These are phyloP conservation scores for Eupithecia vulgata DNA, from an alignment of 2,888 invertebrate species.

Conservation along the genomic window DNA sequence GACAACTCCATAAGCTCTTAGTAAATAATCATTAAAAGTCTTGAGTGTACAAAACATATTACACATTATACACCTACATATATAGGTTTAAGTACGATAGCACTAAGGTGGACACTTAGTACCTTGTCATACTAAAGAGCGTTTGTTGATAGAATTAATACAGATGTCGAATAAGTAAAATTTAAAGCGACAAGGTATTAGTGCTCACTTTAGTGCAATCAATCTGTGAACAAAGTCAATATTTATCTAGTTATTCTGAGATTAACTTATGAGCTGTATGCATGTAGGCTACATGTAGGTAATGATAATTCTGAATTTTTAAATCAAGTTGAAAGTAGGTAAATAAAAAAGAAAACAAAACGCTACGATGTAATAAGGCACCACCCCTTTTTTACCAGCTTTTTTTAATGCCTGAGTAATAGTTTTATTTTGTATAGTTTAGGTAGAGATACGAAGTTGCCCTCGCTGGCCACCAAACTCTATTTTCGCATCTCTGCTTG, in stretches of 20 bases:
- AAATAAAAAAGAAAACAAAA: not conserved
- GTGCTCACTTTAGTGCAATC: not conserved
- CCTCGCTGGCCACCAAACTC: too few species aligned
- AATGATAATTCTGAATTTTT: not conserved
- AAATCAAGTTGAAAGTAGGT: not conserved
- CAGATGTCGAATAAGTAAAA: not conserved
- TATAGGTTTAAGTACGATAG: not conserved
- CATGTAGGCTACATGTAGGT: too few species aligned
- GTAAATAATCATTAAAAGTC: not conserved
- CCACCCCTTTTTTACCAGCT: too few species aligned
- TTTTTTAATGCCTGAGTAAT: too few species aligned
- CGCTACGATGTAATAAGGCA: not conserved
- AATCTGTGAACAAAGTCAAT: not conserved
- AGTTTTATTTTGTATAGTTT: too few species aligned
- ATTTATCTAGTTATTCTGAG: not conserved
- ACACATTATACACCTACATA: not conserved
- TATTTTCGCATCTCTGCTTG: too few species aligned
- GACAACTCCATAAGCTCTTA: not conserved
- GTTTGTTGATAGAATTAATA: not conserved
- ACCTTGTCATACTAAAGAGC: not conserved
- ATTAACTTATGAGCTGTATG: not conserved
- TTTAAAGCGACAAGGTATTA: not conserved
- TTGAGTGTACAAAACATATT: not conserved
- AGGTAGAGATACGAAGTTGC: too few species aligned
- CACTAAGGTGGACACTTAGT: not conserved